A percentile compares a stretch with the other conserved stretches of the same genome.
These are phyloP conservation scores for Chaetops frenatus DNA, from an alignment of 2,113 vertebrate genomes.

Conservation along the genomic window DNA sequence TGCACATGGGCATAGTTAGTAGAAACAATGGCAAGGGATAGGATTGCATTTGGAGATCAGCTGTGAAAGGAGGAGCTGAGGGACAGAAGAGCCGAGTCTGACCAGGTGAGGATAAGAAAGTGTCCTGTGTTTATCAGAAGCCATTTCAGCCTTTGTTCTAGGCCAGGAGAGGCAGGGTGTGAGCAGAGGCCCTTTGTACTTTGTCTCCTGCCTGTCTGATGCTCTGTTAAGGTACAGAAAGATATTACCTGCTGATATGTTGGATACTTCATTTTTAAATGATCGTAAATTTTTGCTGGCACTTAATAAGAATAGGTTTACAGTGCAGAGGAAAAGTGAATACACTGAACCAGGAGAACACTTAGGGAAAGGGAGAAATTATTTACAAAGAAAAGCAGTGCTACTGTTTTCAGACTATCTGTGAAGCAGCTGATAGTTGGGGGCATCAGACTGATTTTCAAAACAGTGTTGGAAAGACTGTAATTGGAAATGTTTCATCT, in stretches of 20 bases:
- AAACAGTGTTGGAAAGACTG: neutral
- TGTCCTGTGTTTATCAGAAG: neutral
- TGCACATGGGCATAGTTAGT: neutral
- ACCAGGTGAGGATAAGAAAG: neutral
- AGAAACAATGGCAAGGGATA: neutral
- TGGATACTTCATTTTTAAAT: conserved; percentile 63
- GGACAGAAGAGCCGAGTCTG: neutral
- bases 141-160: neutral
- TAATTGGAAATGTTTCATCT: neutral
- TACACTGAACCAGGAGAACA: neutral
- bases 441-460: neutral
- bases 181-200: neutral
- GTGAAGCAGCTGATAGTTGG: neutral
- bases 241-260: conserved; percentile 44
- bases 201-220: conserved; percentile 16
- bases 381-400: neutral
- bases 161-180: neutral
- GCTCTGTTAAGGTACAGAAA: conserved; percentile 12
- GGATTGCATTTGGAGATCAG: neutral
- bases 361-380: neutral
- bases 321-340: neutral
- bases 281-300: conserved; percentile 31
- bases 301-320: conserved; percentile 27
- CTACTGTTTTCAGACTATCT: too few relatives aligned
- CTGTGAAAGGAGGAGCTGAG: neutral